Evolutionary conservation across 1,140 invertebrate species (phyloP).

Genomic region (Mizuhopecten yessoensis): DNA sequence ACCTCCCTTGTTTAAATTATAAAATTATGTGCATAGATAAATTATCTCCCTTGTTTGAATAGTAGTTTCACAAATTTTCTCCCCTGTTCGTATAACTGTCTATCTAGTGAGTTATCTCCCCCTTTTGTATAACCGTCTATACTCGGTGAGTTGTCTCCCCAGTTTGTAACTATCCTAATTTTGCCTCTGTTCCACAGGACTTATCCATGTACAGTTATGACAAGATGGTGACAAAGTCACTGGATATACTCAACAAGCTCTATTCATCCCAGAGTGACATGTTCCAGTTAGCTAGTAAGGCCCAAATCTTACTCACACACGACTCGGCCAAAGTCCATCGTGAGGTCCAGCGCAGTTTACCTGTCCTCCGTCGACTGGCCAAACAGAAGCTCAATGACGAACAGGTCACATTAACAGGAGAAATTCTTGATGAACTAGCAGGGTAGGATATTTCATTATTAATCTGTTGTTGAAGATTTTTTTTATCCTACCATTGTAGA

Average conservation of each 20-base stretch:
- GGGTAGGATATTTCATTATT: conserved; percentile 71
- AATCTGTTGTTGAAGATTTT: too few species aligned
- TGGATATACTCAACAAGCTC: conserved; percentile 81
- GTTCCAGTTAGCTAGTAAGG: conserved; percentile 79
- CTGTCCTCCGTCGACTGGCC: conserved; percentile 77
- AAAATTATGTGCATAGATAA: too few species aligned
- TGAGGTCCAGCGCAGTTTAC: conserved; percentile 78
- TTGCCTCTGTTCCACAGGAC: conserved; percentile 71
- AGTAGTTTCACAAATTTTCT: not conserved
- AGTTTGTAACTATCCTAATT: not conserved
- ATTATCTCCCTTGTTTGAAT: too few species aligned
- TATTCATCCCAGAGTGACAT: conserved; percentile 81
- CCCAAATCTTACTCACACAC: conserved; percentile 79
- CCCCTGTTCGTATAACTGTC: not conserved
- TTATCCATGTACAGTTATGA: conserved; percentile 81
- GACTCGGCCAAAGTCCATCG: conserved; percentile 79
- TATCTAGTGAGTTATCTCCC: not conserved
- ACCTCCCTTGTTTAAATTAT: too few species aligned
- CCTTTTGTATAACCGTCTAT: not conserved
- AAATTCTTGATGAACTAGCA: conserved; percentile 80
- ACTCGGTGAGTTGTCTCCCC: not conserved
- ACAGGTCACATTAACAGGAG: conserved; percentile 79
- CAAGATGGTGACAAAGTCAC: conserved; percentile 79
- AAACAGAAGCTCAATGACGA: conserved; percentile 81
- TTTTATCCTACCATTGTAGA: too few species aligned